Evolutionary conservation across 2,113 vertebrate genomes (phyloP), one percentile per base, ranked within the genome.

Genomic region (Bubo scandiacus): DNA sequence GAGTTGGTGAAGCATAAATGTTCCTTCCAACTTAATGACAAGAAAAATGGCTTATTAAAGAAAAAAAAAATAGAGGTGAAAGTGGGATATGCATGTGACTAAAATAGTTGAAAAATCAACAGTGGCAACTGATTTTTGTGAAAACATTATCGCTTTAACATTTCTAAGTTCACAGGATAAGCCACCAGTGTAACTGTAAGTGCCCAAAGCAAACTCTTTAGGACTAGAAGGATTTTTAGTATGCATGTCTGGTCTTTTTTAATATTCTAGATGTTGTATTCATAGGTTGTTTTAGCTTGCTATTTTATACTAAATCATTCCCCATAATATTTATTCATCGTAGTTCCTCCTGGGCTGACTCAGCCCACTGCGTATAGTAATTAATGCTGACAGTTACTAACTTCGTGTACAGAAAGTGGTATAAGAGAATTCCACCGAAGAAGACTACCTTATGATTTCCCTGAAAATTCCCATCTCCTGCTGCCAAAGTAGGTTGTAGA

Each of bases 351-450:
- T 94, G 57, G 30, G 19, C 40, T 91, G 68, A 65, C 38, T 96
- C 94, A 68, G 72, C 47, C 68, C 81, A 61, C 25, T 52, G 40
- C 5, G 1, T 61, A 72, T 34, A 71, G 65, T 72, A 93, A 86
- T 91, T 91, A 90, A 87, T 68, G 34, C 32, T 82, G 88, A 91
- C 40, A 95, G 72, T 68, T 45, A 72, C 7, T 84, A 90, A 92
- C 75, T 92, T 81, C 5, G 3, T 47, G 32, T 43, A 74, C 59
- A 65, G 59, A 89, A 94, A 84, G 36, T 52, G 6, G 18, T 78
- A n/a, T 52, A 43, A 81, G 67, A 88, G 23, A 86, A 90, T 89
- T 81, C 36, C 34, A n/a, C 7, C 86, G 88, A 86, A 79, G 62
- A 89, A 71, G 36, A 77, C 22, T 19, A 51, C 10, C 34, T 85